Percentiles rank a stretch among this genome's conserved stretches.
Conservation (phyloP, 2,888 invertebrate genomes). For the Panzeria rudis region DNA sequence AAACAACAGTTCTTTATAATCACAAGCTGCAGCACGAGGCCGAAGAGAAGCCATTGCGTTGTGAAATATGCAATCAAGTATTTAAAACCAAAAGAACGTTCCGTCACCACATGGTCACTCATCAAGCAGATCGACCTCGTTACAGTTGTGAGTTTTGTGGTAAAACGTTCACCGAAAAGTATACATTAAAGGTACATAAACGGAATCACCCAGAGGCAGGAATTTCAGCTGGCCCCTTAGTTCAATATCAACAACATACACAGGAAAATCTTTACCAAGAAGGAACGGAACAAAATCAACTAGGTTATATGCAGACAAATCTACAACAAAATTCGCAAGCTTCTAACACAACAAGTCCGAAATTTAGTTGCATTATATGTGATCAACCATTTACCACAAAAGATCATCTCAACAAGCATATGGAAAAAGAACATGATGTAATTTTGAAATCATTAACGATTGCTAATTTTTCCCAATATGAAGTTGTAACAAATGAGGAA, state of each 20-base stretch:
- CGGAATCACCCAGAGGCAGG: constrained; percentile 75
- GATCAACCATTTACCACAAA: constrained; percentile 71
- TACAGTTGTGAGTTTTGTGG: constrained; percentile 79
- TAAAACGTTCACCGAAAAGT: constrained; percentile 81
- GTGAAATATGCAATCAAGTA: constrained; percentile 79
- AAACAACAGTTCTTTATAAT: constrained; percentile 81
- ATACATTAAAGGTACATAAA: constrained; percentile 80
- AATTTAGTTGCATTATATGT: constrained; percentile 74
- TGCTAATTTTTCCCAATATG: constrained; percentile 74
- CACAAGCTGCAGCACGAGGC: constrained; percentile 81
- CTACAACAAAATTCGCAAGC: constrained; percentile 37
- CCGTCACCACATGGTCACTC: constrained; percentile 80
- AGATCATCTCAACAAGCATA: constrained; percentile 75
- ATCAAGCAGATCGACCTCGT: constrained; percentile 79
- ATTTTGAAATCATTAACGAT: constrained; percentile 74
- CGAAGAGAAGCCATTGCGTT: constrained; percentile 80
- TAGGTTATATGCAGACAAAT: constrained; percentile 37
- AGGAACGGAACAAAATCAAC: constrained; percentile 44
- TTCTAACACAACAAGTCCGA: constrained; percentile 29
- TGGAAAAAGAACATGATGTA: constrained; percentile 77
- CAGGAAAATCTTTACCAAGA: constrained; percentile 37
- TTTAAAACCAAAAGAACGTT: constrained; percentile 82
- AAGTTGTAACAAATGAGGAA: constrained; percentile 72
- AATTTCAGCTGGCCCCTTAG: background rate
- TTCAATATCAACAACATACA: constrained; percentile 21